Conservation (phyloP, 2,797 vertebrate genomes). For the Sebastes minor region DNA sequence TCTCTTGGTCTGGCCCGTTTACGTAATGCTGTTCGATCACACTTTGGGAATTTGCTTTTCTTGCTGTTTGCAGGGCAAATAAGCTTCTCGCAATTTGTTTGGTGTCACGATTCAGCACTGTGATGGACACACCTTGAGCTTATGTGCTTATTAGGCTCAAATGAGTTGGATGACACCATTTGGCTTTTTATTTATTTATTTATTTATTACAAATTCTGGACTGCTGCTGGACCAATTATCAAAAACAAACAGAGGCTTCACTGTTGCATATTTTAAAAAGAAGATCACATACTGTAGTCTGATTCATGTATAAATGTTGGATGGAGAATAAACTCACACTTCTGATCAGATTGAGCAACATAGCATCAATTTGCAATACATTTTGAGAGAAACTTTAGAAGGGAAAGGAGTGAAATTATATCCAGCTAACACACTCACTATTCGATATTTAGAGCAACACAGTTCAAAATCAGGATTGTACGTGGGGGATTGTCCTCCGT, state of each 20-base stretch:
- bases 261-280: background rate
- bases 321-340: background rate
- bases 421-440: background rate
- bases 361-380: background rate
- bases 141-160: constrained; percentile 1
- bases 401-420: background rate
- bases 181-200: background rate
- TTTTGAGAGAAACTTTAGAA: background rate
- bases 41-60: constrained; percentile 44
- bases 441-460: background rate
- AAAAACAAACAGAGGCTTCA: constrained; percentile 7
- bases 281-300: background rate
- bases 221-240: background rate
- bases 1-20: constrained; percentile 42
- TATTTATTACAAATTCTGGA: background rate
- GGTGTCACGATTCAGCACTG: background rate
- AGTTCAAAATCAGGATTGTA: background rate
- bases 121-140: constrained; percentile 24
- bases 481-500: background rate
- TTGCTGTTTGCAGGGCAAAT: constrained; percentile 36
- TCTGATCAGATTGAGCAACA: background rate
- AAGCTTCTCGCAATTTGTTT: constrained; percentile 1
- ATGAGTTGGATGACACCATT: constrained; percentile 1
- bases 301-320: background rate
- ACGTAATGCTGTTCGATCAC: constrained; percentile 50